phyloP scores from a whole-genome alignment of 2,797 vertebrate species.

The Ibycter americanus region DNA sequence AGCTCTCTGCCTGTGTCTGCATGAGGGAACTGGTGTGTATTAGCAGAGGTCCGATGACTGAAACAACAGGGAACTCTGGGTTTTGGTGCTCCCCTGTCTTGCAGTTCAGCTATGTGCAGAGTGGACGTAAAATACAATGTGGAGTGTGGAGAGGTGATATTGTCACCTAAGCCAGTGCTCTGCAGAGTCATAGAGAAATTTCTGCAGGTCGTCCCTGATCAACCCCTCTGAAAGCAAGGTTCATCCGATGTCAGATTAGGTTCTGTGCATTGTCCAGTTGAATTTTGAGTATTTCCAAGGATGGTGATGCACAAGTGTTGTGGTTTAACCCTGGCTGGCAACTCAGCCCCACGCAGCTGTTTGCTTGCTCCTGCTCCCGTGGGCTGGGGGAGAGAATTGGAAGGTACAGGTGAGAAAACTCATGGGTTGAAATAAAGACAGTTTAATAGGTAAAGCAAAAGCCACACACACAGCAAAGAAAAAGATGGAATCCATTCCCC shows the following conservation, averaged over 20 bases:
- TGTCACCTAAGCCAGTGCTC: not conserved
- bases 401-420: not conserved
- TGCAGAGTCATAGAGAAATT: not conserved
- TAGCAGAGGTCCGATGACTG: not conserved
- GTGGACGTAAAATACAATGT: not conserved
- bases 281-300: not conserved
- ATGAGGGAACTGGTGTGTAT: not conserved
- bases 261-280: not conserved
- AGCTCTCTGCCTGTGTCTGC: not conserved
- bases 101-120: not conserved
- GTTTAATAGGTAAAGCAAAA: not conserved
- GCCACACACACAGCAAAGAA: not conserved
- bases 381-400: not conserved
- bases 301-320: not conserved
- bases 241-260: not conserved
- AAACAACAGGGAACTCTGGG: not conserved
- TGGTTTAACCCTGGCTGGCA: not conserved
- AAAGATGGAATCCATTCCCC: not conserved
- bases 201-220: not conserved
- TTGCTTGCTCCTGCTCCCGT: not conserved
- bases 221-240: not conserved
- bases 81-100: not conserved
- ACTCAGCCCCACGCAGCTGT: not conserved
- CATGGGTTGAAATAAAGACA: not conserved
- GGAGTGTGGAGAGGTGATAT: not conserved